These are phyloP conservation scores for mouse (Mus musculus) DNA, from an alignment of 2,113 vertebrate genomes.

Conservation along the genomic window DNA sequence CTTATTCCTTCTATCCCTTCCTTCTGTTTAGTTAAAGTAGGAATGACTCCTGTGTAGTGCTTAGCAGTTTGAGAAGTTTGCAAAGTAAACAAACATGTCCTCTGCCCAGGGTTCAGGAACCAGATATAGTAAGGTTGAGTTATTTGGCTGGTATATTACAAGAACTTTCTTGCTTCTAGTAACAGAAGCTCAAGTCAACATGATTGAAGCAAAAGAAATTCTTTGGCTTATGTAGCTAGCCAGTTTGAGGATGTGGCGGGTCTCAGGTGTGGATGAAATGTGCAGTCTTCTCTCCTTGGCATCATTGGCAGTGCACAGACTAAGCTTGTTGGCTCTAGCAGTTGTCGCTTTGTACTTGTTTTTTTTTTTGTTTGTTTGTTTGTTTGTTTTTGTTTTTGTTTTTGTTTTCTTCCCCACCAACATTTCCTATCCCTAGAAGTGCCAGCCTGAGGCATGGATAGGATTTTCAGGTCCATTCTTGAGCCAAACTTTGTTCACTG, in stretches of 20 bases:
- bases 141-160: constrained; percentile 7
- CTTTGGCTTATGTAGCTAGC: constrained; percentile 25
- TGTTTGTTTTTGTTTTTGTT: too few relatives aligned
- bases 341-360: background rate
- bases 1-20: constrained; percentile 49
- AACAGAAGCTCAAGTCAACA: constrained; percentile 3
- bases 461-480: constrained; percentile 37
- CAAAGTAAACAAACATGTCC: constrained; percentile 40
- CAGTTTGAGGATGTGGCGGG: background rate
- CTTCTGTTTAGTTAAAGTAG: constrained; percentile 66
- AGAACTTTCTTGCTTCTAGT: constrained; percentile 33
- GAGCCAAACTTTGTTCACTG: background rate
- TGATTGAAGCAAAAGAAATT: constrained; percentile 35
- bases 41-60: constrained; percentile 51
- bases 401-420: background rate
- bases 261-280: background rate
- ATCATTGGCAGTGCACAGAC: background rate
- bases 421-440: background rate
- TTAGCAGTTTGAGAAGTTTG: constrained; percentile 62
- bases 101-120: constrained; percentile 42
- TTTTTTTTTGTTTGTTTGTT: too few relatives aligned
- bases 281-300: background rate
- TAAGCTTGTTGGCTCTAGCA: background rate
- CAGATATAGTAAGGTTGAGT: background rate
- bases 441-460: background rate